Evolutionary conservation across 2,113 vertebrate species (phyloP).

Genomic region (Butorides virescens): DNA sequence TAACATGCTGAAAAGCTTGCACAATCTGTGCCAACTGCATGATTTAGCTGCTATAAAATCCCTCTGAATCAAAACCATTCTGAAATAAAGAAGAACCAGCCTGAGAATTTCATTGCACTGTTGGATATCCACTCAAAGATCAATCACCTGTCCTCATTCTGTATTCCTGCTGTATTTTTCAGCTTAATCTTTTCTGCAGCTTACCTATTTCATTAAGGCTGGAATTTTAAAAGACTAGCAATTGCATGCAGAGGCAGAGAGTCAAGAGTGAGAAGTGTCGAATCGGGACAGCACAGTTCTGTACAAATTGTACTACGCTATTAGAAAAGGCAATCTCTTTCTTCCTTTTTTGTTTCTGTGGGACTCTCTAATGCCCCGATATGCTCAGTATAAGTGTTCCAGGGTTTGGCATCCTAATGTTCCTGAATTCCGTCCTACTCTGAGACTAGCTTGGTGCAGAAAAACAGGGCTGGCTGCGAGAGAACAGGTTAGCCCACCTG

Average conservation of each 20-base stretch:
- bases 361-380: neutral
- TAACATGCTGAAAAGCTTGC: slow-evolving; percentile 73
- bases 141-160: slow-evolving; percentile 78
- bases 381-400: neutral
- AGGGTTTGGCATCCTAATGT: neutral
- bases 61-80: slow-evolving; percentile 77
- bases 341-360: slow-evolving; percentile 44
- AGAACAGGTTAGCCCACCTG: neutral
- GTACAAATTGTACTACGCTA: slow-evolving; percentile 25
- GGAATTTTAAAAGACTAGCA: slow-evolving; percentile 73
- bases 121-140: slow-evolving; percentile 79
- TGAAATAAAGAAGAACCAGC: slow-evolving; percentile 77
- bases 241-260: slow-evolving; percentile 52
- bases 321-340: slow-evolving; percentile 50
- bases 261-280: slow-evolving; percentile 40
- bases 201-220: slow-evolving; percentile 75
- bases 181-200: slow-evolving; percentile 76
- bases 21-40: slow-evolving; percentile 74
- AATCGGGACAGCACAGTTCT: slow-evolving; percentile 55
- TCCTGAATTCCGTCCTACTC: neutral
- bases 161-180: slow-evolving; percentile 78
- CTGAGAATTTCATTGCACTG: slow-evolving; percentile 78
- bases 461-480: neutral
- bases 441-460: neutral
- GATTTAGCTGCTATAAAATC: slow-evolving; percentile 80